These are phyloP conservation scores for Diabrotica balteata DNA, from an alignment of 2,888 invertebrate genomes.

Conservation along the genomic window DNA sequence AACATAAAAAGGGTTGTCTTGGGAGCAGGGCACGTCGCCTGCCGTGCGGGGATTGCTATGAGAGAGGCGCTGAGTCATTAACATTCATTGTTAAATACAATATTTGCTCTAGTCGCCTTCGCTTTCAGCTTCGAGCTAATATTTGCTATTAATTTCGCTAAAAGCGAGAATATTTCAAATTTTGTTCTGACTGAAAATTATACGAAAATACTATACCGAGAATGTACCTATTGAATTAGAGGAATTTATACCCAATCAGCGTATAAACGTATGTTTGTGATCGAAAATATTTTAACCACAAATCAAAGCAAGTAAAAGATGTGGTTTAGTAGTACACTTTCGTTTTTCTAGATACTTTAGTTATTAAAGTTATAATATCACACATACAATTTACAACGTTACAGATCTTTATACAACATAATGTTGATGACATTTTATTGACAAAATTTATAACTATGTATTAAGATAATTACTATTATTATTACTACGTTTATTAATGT, in stretches of 20 bases:
- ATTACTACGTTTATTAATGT: too few species aligned
- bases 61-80: slow-evolving; percentile 47
- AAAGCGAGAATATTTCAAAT: slow-evolving; percentile 49
- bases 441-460: too few species aligned
- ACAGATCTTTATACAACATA: too few species aligned
- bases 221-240: slow-evolving; percentile 6
- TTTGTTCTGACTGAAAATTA: slow-evolving; percentile 42
- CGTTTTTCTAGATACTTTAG: too few species aligned
- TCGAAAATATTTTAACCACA: neutral
- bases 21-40: slow-evolving; percentile 35
- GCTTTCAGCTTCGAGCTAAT: slow-evolving; percentile 53
- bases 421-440: too few species aligned
- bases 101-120: slow-evolving; percentile 52
- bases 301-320: slow-evolving; percentile 22
- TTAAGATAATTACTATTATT: too few species aligned
- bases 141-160: slow-evolving; percentile 55
- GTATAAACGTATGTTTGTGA: too few species aligned
- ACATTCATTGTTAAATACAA: slow-evolving; percentile 56
- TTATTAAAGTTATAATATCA: too few species aligned
- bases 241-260: too few species aligned
- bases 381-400: too few species aligned
- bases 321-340: too few species aligned
- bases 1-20: slow-evolving; percentile 36
- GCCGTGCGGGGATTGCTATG: slow-evolving; percentile 50
- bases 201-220: slow-evolving; percentile 25